Percentiles rank a stretch among this genome's conserved stretches.
phyloP scores from a whole-genome alignment of 1,140 invertebrate species.

The Ceratoteleas bidentatus region DNA sequence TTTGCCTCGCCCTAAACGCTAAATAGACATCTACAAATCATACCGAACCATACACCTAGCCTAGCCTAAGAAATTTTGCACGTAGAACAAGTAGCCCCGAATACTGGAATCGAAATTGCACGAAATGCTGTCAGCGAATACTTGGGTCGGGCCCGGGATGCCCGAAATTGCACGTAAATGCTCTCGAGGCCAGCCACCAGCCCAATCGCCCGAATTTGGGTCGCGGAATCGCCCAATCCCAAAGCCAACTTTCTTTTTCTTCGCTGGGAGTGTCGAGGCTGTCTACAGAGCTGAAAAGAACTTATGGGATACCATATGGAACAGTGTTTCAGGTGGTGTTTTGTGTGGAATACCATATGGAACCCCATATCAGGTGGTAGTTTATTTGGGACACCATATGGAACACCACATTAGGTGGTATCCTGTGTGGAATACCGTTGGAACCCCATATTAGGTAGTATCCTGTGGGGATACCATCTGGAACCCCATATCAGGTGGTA shows the following conservation, averaged over 20 bases:
- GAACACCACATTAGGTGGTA: no score
- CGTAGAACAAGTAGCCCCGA: conserved; percentile 31
- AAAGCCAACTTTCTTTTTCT: no score
- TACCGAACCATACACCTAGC: conserved; percentile 29
- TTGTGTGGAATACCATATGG: not conserved
- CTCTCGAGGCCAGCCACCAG: conserved; percentile 17
- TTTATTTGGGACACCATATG: not conserved
- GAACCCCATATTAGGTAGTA: no score
- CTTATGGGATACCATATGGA: not conserved
- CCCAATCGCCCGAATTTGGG: conserved; percentile 7
- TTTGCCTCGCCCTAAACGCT: conserved; percentile 21
- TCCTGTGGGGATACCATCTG: no score
- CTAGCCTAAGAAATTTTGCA: conserved; percentile 43
- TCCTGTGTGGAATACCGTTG: no score
- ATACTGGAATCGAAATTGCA: conserved; percentile 49
- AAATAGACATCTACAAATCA: conserved; percentile 39
- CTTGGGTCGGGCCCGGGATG: conserved; percentile 27
- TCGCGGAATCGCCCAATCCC: not conserved
- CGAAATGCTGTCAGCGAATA: conserved; percentile 17
- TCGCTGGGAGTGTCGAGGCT: no score
- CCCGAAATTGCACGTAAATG: conserved; percentile 34
- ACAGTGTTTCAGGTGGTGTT: not conserved
- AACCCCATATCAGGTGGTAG: not conserved
- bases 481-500: no score
- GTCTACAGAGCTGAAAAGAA: not conserved